These are phyloP conservation scores for Gobiocypris rarus DNA, from an alignment of 2,113 vertebrate genomes.

Conservation along the genomic window DNA sequence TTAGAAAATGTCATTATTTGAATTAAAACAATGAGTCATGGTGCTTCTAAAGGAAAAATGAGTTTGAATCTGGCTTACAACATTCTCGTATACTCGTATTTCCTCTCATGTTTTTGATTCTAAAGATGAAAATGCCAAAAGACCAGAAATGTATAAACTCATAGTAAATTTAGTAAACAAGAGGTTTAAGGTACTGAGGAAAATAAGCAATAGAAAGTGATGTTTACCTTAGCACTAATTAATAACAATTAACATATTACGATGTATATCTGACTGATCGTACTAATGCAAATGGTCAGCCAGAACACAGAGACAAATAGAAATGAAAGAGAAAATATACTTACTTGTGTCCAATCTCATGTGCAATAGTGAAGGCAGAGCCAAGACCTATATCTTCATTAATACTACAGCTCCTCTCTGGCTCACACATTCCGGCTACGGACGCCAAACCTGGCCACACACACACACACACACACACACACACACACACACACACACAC, in stretches of 20 bases:
- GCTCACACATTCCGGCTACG: slow-evolving; percentile 99
- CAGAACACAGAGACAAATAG: not conserved
- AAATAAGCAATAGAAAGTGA: not conserved
- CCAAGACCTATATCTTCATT: slow-evolving; percentile 99
- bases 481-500: slow-evolving; percentile 37
- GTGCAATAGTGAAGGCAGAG: slow-evolving; percentile 98
- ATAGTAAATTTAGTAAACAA: slow-evolving; percentile 18
- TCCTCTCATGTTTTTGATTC: not conserved
- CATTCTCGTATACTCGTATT: not conserved
- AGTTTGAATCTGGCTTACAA: not conserved
- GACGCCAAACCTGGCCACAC: slow-evolving; percentile 89
- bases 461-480: slow-evolving; percentile 37
- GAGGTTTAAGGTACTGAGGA: not conserved
- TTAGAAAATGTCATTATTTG: not conserved
- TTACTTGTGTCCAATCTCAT: slow-evolving; percentile 99
- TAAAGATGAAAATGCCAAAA: not conserved
- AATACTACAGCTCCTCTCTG: slow-evolving; percentile 99
- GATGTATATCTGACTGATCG: not conserved
- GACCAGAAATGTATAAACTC: not conserved
- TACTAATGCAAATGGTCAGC: not conserved
- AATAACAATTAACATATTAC: not conserved
- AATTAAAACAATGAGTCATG: not conserved
- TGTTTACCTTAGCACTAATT: not conserved
- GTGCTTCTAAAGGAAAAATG: not conserved
- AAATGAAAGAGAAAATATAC: not conserved